Percentiles rank a stretch among this genome's conserved stretches.
These are phyloP conservation scores for Nasonovia ribisnigri DNA, from an alignment of 2,888 invertebrate genomes.

Conservation along the genomic window DNA sequence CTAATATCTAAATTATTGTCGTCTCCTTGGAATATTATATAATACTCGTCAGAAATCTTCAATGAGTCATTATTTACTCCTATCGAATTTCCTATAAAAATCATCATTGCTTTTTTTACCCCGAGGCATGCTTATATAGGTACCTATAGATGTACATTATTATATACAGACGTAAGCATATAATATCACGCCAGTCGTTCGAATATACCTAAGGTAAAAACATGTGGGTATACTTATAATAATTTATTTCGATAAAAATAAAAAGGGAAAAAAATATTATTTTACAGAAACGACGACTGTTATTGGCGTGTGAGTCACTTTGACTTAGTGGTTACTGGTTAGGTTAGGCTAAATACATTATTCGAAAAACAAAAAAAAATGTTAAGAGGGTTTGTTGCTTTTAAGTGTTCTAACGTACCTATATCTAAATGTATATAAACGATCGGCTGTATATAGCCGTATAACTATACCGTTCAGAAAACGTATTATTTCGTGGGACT, in stretches of 20 bases:
- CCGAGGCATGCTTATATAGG: not conserved
- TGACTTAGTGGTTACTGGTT: not conserved
- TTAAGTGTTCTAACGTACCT: conserved; percentile 1
- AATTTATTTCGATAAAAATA: not conserved
- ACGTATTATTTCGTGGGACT: conserved; percentile 45
- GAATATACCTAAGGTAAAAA: not conserved
- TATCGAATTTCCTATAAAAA: conserved; percentile 25
- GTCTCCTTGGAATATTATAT: not conserved
- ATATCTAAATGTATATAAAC: not conserved
- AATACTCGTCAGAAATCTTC: not conserved
- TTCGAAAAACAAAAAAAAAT: conserved; percentile 5
- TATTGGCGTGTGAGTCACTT: conserved; percentile 38
- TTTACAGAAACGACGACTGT: conserved; percentile 31
- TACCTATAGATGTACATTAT: not conserved
- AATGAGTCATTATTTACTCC: not conserved
- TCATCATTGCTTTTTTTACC: not conserved
- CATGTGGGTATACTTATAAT: conserved; percentile 2
- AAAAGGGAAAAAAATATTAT: conserved; percentile 10
- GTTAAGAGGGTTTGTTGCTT: conserved; percentile 5
- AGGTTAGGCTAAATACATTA: not conserved
- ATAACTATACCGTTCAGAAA: not conserved
- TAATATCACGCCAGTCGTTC: not conserved
- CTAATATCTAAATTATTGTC: conserved; percentile 4
- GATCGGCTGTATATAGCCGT: not conserved
- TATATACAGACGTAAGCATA: not conserved